Conservation (phyloP, 2,797 vertebrate genomes). For the Notamacropus eugenii region DNA sequence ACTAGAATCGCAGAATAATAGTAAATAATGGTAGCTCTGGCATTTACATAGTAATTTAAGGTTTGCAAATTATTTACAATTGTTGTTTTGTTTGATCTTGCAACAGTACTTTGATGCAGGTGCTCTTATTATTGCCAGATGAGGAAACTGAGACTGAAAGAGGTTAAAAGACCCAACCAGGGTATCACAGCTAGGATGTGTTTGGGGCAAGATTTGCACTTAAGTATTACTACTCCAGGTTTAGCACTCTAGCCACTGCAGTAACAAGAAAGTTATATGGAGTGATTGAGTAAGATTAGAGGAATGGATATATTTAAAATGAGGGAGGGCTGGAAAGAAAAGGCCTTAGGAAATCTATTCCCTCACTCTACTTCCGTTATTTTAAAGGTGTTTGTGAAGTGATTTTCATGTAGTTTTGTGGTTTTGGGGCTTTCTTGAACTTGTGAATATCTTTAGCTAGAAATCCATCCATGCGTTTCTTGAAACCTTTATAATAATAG, state of each 20-base stretch:
- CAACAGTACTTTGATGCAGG: neutral
- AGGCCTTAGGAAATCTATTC: neutral
- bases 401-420: neutral
- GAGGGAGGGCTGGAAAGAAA: neutral
- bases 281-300: neutral
- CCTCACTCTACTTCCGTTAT: neutral
- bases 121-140: neutral
- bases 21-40: neutral
- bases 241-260: neutral
- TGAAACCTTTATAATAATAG: neutral
- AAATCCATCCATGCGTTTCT: neutral
- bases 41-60: neutral
- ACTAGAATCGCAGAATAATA: neutral
- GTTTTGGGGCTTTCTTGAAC: neutral
- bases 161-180: neutral
- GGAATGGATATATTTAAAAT: neutral
- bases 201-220: neutral
- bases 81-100: neutral
- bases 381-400: neutral
- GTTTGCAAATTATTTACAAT: neutral
- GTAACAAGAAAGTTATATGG: neutral
- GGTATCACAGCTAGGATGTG: neutral
- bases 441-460: neutral
- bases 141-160: neutral
- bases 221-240: neutral